Evolutionary conservation across 2,888 invertebrate species (phyloP).

Genomic region (Brenthis ino): DNA sequence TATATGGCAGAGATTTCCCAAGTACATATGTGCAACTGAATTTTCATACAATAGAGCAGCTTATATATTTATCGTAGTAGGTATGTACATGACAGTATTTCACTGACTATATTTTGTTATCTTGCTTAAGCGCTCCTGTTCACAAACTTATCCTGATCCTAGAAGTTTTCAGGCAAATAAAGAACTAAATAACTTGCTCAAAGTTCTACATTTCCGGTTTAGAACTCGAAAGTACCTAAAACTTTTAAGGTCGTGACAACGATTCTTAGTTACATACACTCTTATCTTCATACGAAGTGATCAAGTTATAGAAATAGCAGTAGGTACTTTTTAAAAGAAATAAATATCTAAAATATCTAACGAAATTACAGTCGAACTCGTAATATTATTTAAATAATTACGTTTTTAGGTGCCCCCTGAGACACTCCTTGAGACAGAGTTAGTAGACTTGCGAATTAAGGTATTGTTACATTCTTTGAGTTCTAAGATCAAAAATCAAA

Average conservation of each 20-base stretch:
- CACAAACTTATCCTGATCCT: constrained; percentile 13
- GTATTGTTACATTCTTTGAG: no score
- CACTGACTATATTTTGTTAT: constrained; percentile 1
- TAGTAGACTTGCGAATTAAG: no score
- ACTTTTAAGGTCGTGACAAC: constrained; percentile 2
- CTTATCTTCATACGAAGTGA: neutral
- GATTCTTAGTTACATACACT: neutral
- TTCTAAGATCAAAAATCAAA: no score
- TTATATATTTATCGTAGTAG: neutral
- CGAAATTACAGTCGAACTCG: no score
- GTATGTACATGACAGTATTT: neutral
- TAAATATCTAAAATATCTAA: neutral
- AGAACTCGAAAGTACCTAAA: neutral
- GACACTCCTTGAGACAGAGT: no score
- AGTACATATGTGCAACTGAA: no score
- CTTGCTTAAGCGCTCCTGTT: neutral
- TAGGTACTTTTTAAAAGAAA: neutral
- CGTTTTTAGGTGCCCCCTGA: no score
- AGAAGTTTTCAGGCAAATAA: constrained; percentile 24
- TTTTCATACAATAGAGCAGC: no score
- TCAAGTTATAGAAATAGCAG: constrained; percentile 5
- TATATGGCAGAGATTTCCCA: no score
- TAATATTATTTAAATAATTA: no score
- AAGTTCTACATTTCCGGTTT: constrained; percentile 19
- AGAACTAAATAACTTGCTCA: constrained; percentile 22